A percentile compares a stretch with the other conserved stretches of the same genome.
phyloP scores from a whole-genome alignment of 2,113 vertebrate genomes.

The Solea senegalensis region DNA sequence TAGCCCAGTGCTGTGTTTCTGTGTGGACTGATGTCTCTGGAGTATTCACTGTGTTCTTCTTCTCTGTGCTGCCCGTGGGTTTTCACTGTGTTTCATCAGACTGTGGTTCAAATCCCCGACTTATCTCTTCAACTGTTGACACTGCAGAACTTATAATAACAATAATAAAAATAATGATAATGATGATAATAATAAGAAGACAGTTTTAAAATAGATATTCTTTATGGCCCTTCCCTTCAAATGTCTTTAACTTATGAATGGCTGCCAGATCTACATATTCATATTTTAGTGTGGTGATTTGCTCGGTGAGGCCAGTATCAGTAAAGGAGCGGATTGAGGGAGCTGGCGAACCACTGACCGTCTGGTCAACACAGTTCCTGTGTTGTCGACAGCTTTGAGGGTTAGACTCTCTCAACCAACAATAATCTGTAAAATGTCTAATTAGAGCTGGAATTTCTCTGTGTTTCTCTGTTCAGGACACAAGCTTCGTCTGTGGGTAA shows the following conservation, averaged over 20 bases:
- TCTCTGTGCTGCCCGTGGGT: not conserved
- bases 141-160: not conserved
- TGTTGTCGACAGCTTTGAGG: not conserved
- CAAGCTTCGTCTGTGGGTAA: slow-evolving; percentile 81
- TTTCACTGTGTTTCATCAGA: slow-evolving; percentile 6
- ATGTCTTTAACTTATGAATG: slow-evolving; percentile 1
- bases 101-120: slow-evolving; percentile 2
- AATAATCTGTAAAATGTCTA: not conserved
- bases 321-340: slow-evolving; percentile 40
- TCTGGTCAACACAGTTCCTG: not conserved
- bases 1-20: not conserved
- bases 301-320: slow-evolving; percentile 39
- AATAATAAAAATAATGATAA: too few relatives aligned
- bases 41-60: not conserved
- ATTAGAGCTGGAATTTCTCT: not conserved
- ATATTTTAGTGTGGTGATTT: too few relatives aligned
- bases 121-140: not conserved
- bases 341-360: not conserved
- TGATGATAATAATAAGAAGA: too few relatives aligned
- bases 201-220: not conserved
- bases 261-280: slow-evolving; percentile 34
- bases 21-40: too few relatives aligned
- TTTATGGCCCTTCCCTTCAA: slow-evolving; percentile 5
- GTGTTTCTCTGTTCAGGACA: slow-evolving; percentile 78
- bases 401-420: not conserved